A percentile compares a stretch with the other conserved stretches of the same genome.
Conservation (phyloP, 2,797 vertebrate species). For the Amphiprion clarkii region DNA sequence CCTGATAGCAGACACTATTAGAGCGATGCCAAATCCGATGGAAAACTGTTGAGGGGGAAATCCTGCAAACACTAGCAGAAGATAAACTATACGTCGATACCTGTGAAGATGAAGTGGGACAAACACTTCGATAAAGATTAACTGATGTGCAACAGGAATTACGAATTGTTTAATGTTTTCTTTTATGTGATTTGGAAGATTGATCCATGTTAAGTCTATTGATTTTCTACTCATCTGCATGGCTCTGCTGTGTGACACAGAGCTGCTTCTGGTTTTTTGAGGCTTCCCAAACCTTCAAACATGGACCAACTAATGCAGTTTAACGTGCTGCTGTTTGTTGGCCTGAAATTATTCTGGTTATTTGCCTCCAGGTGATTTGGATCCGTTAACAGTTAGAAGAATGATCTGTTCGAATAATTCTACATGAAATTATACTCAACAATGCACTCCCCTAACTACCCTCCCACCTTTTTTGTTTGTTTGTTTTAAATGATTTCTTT, state of each 20-base stretch:
- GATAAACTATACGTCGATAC: neutral
- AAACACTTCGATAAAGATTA: slow-evolving; percentile 10
- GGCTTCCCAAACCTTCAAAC: neutral
- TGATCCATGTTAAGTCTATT: neutral
- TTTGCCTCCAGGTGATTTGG: too few relatives aligned
- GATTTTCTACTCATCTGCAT: neutral
- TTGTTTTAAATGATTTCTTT: too few relatives aligned
- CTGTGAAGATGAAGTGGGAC: neutral
- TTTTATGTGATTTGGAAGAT: neutral
- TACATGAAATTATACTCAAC: too few relatives aligned
- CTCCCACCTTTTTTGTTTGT: too few relatives aligned
- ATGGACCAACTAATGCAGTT: too few relatives aligned
- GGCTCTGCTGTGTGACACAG: neutral
- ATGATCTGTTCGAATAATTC: neutral
- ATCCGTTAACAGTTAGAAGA: neutral
- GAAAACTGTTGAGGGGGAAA: slow-evolving; percentile 30
- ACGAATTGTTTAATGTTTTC: neutral
- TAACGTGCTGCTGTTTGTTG: neutral
- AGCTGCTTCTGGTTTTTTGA: neutral
- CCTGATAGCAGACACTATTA: slow-evolving; percentile 30
- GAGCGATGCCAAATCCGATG: slow-evolving; percentile 26
- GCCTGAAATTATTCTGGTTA: neutral
- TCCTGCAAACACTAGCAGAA: neutral
- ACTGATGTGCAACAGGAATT: neutral
- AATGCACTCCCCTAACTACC: too few relatives aligned